Evolutionary conservation across 2,797 vertebrate species (phyloP).

Genomic region (Caiman crocodilus): DNA sequence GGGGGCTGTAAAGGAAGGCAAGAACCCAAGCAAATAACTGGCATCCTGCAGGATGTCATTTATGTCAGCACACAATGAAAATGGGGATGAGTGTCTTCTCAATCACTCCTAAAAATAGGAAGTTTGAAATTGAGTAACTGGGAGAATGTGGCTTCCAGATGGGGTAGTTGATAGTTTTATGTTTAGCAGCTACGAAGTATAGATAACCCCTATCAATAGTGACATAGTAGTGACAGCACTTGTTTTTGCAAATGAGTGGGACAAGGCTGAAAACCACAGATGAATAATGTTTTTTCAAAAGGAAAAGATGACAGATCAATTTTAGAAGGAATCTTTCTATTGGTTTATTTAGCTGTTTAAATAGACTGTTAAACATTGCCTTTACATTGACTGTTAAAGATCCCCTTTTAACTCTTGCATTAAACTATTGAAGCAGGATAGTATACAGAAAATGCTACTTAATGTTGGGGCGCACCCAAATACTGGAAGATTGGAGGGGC

Average conservation of each 20-base stretch:
- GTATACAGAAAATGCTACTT: not conserved
- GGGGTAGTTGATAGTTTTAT: not conserved
- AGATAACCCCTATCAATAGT: not conserved
- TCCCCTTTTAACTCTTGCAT: not conserved
- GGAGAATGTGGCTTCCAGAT: slow-evolving; percentile 13
- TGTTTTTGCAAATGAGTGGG: not conserved
- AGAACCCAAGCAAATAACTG: not conserved
- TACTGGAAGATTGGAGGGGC: slow-evolving; percentile 12
- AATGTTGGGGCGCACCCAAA: not conserved
- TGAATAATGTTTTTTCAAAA: not conserved
- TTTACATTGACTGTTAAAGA: too few species aligned
- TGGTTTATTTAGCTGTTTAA: too few species aligned
- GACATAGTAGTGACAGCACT: not conserved
- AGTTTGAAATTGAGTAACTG: not conserved
- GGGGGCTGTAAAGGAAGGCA: too few species aligned
- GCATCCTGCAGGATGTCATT: not conserved
- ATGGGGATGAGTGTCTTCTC: not conserved
- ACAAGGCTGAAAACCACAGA: not conserved
- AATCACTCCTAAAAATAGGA: not conserved
- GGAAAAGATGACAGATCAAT: not conserved
- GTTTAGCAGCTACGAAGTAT: slow-evolving; percentile 29
- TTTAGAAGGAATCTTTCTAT: not conserved
- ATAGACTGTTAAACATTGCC: too few species aligned
- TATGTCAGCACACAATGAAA: not conserved
- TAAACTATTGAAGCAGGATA: not conserved